These are phyloP conservation scores for Girardinus metallicus DNA, from an alignment of 2,797 vertebrate species.

Conservation along the genomic window DNA sequence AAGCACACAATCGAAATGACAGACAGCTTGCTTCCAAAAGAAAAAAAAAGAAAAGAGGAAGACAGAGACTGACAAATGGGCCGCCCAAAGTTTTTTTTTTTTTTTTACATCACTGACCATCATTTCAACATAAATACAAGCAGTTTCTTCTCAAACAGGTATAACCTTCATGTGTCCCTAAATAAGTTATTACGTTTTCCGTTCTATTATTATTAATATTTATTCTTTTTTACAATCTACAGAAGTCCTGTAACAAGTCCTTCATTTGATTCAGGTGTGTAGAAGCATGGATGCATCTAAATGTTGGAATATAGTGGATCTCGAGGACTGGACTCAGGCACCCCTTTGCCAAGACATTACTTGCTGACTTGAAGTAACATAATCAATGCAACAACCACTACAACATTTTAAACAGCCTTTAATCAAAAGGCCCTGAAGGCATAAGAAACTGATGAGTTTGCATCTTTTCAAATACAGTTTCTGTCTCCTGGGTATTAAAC, in stretches of 20 bases:
- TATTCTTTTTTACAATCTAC: not conserved
- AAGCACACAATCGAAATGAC: conserved; percentile 24
- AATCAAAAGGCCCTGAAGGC: not conserved
- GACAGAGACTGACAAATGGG: conserved; percentile 22
- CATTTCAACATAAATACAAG: conserved; percentile 16
- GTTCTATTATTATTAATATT: not conserved
- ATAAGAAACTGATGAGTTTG: not conserved
- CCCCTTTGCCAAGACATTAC: not conserved
- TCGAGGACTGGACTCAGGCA: not conserved
- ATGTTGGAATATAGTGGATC: not conserved
- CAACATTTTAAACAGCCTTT: conserved; percentile 9
- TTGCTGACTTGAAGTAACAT: conserved; percentile 3
- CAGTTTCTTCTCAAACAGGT: not conserved
- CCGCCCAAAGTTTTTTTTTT: not conserved
- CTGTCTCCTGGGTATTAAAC: not conserved
- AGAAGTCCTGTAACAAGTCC: not conserved
- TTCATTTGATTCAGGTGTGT: not conserved
- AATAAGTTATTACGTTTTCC: conserved; percentile 15
- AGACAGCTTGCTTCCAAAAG: conserved; percentile 18
- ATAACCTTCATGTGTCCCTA: not conserved
- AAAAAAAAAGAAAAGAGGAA: not conserved
- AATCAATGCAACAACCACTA: not conserved
- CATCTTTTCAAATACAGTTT: conserved; percentile 2
- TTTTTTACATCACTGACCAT: conserved; percentile 25
- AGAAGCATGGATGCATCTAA: not conserved